Evolutionary conservation across 1,140 invertebrate genomes (phyloP).

Genomic region (Heliconius nattereri): DNA sequence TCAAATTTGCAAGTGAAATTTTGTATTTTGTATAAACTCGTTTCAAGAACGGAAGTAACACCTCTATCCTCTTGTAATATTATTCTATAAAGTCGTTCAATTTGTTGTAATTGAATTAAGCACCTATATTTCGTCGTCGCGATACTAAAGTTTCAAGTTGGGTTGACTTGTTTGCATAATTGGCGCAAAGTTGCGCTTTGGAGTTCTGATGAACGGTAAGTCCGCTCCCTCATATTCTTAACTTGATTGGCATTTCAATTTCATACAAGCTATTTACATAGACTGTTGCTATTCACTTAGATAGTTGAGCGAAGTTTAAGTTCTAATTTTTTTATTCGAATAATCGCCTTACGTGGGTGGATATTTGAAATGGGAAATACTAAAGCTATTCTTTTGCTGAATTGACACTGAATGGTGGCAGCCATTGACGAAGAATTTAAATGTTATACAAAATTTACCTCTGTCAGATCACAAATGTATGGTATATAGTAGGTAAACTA

Average conservation of each 20-base stretch:
- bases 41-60: slow-evolving; percentile 45
- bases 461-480: no score
- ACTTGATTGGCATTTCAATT: slow-evolving; percentile 25
- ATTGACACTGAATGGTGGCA: no score
- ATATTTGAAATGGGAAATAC: neutral
- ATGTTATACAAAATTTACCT: no score
- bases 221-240: slow-evolving; percentile 26
- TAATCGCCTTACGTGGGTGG: neutral
- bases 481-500: no score
- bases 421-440: no score
- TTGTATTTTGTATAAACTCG: slow-evolving; percentile 46
- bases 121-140: slow-evolving; percentile 44
- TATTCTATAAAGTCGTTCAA: slow-evolving; percentile 48
- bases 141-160: slow-evolving; percentile 45
- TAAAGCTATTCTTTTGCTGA: no score
- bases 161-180: slow-evolving; percentile 50
- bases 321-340: slow-evolving; percentile 3
- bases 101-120: slow-evolving; percentile 55
- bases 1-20: slow-evolving; percentile 53
- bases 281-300: slow-evolving; percentile 2
- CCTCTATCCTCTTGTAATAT: slow-evolving; percentile 45
- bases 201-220: slow-evolving; percentile 26
- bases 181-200: slow-evolving; percentile 38
- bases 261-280: slow-evolving; percentile 17
- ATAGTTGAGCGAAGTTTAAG: neutral